phyloP scores from a whole-genome alignment of 2,113 vertebrate genomes.

The Lynx canadensis region DNA sequence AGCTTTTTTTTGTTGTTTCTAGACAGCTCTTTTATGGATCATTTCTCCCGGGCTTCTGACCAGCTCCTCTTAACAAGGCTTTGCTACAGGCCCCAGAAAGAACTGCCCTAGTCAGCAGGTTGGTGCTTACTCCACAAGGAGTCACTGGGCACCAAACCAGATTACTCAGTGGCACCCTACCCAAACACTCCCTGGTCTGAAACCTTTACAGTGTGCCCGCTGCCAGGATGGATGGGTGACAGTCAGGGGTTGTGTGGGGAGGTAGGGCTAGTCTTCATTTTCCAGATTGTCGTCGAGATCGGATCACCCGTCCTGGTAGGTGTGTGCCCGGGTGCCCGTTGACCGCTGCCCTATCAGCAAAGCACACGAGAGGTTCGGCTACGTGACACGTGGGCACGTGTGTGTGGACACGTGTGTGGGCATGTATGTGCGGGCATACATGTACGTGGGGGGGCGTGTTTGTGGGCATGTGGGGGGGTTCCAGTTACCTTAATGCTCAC shows the following conservation, averaged over 20 bases:
- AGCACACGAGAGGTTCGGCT: accelerated
- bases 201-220: not conserved
- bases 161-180: not conserved
- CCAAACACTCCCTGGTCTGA: slow-evolving; percentile 4
- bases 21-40: slow-evolving; percentile 25
- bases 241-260: not conserved
- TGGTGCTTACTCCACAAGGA: not conserved
- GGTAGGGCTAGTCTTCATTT: not conserved
- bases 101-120: slow-evolving; percentile 27
- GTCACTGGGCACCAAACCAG: not conserved
- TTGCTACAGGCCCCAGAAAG: not conserved
- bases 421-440: not conserved
- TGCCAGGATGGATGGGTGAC: not conserved
- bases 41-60: slow-evolving; percentile 19
- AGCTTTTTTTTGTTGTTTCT: slow-evolving; percentile 24
- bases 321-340: not conserved
- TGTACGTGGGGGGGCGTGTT: no score
- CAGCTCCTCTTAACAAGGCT: not conserved
- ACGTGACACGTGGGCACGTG: not conserved
- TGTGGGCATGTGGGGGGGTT: no score
- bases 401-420: not conserved
- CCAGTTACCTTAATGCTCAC: not conserved
- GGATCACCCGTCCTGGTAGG: not conserved
- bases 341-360: not conserved
- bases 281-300: not conserved